Percentiles rank a stretch among this genome's conserved stretches.
Conservation (phyloP, 2,888 invertebrate species). For the Glyphotaelius pellucidus region DNA sequence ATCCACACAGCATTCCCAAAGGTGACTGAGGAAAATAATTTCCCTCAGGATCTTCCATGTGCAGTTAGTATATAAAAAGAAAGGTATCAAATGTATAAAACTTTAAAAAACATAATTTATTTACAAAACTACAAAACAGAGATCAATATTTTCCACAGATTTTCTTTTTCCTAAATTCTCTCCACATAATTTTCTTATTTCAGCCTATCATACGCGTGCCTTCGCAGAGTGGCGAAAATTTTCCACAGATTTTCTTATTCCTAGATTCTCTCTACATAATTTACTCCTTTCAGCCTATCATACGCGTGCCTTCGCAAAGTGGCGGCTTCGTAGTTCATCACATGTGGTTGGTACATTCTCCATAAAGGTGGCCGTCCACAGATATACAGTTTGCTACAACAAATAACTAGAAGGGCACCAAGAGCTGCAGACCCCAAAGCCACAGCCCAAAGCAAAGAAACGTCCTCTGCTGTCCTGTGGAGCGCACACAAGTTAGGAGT, state of each 20-base stretch:
- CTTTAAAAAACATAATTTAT: not conserved
- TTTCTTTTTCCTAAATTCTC: not conserved
- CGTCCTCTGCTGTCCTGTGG: constrained; percentile 2
- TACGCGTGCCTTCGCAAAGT: not conserved
- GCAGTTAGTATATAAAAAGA: not conserved
- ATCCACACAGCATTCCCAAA: too few relatives aligned
- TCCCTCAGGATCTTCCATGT: too few relatives aligned
- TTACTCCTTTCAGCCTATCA: not conserved
- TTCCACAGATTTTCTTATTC: not conserved
- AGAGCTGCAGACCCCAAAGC: constrained; percentile 48
- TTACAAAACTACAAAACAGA: not conserved
- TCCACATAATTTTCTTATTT: not conserved
- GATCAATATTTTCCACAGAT: not conserved
- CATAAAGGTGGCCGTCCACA: constrained; percentile 15
- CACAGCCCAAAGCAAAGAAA: constrained; percentile 24
- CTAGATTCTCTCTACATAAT: constrained; percentile 17
- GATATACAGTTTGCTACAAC: constrained; percentile 28
- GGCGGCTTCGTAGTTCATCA: not conserved
- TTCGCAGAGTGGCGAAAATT: not conserved
- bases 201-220: not conserved
- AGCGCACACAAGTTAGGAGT: not conserved
- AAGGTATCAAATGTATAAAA: not conserved
- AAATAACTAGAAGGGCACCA: constrained; percentile 49
- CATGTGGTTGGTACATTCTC: constrained; percentile 29
- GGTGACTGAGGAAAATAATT: too few relatives aligned